Evolutionary conservation across 2,888 invertebrate species (phyloP), one percentile per base, ranked within the genome.

Genomic region (Tiliacea citrago): DNA sequence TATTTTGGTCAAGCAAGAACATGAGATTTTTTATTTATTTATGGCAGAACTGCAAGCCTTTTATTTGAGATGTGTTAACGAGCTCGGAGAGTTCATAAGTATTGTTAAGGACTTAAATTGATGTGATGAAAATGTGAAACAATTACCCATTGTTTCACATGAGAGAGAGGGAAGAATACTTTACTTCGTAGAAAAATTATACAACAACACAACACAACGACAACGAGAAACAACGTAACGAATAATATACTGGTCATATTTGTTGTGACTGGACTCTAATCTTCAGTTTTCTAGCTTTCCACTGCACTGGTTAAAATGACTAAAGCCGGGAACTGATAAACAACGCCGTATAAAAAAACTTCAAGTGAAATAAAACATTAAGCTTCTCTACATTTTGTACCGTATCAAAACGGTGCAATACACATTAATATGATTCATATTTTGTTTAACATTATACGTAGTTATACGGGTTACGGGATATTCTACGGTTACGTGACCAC

Each of bases 81-180:
- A 74, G 81, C 62, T 62, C 49, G 42, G 74, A 62, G 82, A 82
- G 82, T 76, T 81, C 67, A 81, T 81, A 77, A 77, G 68, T 77
- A 63, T 82, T 68, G 47, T 76, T 77, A 77, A 35, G 42, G 45
- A 69, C 65, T 82, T 77, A 51, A 68, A 65, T 65, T 82, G 29
- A 53, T 79, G 53, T 65, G 63, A 60, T 77, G 55, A 55, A 68
- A 77, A 79, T 51, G 51, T 58, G n/a, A 45, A 81, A 81, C 75
- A 81, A 77, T n/a, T n/a, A n/a, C n/a, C n/a, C n/a, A n/a, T n/a
- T n/a, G n/a, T n/a, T n/a, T n/a, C n/a, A n/a, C n/a, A n/a, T n/a
- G n/a, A n/a, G n/a, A n/a, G 35, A 35, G 42, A 62, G 24, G 21
- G 49, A 57, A 24, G 42, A 57, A 62, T 49, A 5, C 12, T 76